Evolutionary conservation across 2,888 invertebrate species (phyloP).

Genomic region (Phaonia tiefii): DNA sequence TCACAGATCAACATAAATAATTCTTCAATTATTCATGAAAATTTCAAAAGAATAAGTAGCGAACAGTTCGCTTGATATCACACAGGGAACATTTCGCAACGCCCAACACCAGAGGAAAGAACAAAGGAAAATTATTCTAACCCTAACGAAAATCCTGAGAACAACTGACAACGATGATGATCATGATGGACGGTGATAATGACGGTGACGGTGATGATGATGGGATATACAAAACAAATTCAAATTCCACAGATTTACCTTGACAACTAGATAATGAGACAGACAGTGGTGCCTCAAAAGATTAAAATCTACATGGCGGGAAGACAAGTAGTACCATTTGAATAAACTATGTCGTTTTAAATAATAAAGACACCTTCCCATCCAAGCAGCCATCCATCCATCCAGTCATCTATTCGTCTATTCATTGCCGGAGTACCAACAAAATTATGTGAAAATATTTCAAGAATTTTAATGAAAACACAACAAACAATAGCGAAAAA

Average conservation of each 20-base stretch:
- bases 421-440: slow-evolving; percentile 30
- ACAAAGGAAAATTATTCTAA: slow-evolving; percentile 19
- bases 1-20: no score
- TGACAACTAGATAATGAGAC: slow-evolving; percentile 32
- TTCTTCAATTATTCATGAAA: no score
- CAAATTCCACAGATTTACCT: slow-evolving; percentile 27
- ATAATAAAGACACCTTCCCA: neutral
- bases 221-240: neutral
- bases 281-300: slow-evolving; percentile 39
- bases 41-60: no score
- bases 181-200: no score
- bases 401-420: no score
- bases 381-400: no score
- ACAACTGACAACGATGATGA: neutral
- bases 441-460: slow-evolving; percentile 61
- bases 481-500: slow-evolving; percentile 18
- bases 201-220: neutral
- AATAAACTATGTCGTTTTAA: slow-evolving; percentile 64
- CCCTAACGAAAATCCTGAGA: slow-evolving; percentile 5
- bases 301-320: slow-evolving; percentile 57
- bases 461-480: slow-evolving; percentile 47
- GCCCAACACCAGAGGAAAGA: neutral
- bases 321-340: slow-evolving; percentile 55
- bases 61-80: no score
- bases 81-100: neutral